These are phyloP conservation scores for Euplagia quadripunctaria DNA, from an alignment of 2,888 invertebrate species.

Conservation along the genomic window DNA sequence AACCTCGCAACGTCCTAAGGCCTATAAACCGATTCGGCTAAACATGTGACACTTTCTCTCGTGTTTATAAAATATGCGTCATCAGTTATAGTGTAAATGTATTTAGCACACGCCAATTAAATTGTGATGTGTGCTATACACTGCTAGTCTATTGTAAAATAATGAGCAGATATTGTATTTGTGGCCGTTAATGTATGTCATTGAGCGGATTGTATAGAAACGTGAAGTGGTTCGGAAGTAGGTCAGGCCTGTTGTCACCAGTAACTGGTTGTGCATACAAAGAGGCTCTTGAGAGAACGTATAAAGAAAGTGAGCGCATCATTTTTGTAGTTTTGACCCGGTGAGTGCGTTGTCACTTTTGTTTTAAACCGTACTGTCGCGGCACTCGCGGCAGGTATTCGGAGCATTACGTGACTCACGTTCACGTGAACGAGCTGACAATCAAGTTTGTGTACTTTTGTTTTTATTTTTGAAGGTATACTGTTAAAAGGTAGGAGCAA, in stretches of 20 bases:
- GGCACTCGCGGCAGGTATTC: conserved; percentile 29
- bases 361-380: conserved; percentile 45
- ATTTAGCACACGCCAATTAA: conserved; percentile 26
- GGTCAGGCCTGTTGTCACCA: conserved; percentile 62
- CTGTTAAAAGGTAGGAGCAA: background rate
- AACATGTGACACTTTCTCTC: conserved; percentile 69
- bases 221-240: conserved; percentile 48
- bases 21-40: conserved; percentile 35
- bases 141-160: conserved; percentile 26
- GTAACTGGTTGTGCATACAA: conserved; percentile 70
- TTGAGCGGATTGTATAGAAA: conserved; percentile 27
- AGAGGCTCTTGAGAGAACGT: conserved; percentile 61
- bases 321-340: conserved; percentile 54
- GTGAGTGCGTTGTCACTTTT: conserved; percentile 44
- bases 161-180: conserved; percentile 9
- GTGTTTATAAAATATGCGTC: conserved; percentile 48
- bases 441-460: conserved; percentile 2
- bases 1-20: background rate
- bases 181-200: conserved; percentile 52
- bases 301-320: conserved; percentile 73
- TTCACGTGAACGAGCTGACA: background rate
- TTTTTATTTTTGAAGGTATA: background rate
- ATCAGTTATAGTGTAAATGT: conserved; percentile 48
- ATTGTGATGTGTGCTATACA: conserved; percentile 30
- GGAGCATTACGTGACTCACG: conserved; percentile 14